Evolutionary conservation across 2,888 invertebrate species (phyloP), one percentile per base, ranked within the genome.

Genomic region (Rapana venosa): DNA sequence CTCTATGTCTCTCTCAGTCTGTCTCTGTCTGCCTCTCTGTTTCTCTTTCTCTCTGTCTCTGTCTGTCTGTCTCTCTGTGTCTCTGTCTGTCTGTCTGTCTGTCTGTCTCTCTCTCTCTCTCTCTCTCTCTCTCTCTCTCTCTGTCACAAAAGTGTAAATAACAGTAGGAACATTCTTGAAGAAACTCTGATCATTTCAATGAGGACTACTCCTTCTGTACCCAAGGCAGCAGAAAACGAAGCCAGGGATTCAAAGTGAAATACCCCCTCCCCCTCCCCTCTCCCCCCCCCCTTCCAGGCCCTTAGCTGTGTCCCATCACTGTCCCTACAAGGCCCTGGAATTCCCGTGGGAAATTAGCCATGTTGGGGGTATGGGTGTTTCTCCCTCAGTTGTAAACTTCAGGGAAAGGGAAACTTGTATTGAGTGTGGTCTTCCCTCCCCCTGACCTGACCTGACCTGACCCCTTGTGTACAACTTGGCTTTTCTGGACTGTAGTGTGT

Each of bases 41-140:
- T 26, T 66, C 6, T 66, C 66, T 6, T 26, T 66, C 6, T 66
- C 66, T 6, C 13, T 66, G 20, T 66, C 66, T 6, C 13, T 66
- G 20, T 66, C 66, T 66, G 20, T 66, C 66, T 66, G 20, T 66
- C 66, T 66, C 66, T 66, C 66, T 66, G 5, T 66, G 5, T 66
- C 66, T 66, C 66, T 66, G 5, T 26, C 66, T 66, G 5, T 66
- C 66, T 66, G 5, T 66, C 66, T 66, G 5, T 66, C 66, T 66
- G 5, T 66, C 66, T 66, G 5, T 66, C 66, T 66, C 66, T 66
- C 66, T 66, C 66, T 66, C 66, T 66, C 66, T 66, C 66, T 66
- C 66, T 66, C 66, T 66, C 66, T 66, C 66, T 66, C 66, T 66
- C 66, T 66, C 66, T 66, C 66, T 66, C 66, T 66, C 66, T 66